Evolutionary conservation across 2,888 invertebrate species (phyloP), one percentile per base, ranked within the genome.

Genomic region (Synanthedon myopaeformis): DNA sequence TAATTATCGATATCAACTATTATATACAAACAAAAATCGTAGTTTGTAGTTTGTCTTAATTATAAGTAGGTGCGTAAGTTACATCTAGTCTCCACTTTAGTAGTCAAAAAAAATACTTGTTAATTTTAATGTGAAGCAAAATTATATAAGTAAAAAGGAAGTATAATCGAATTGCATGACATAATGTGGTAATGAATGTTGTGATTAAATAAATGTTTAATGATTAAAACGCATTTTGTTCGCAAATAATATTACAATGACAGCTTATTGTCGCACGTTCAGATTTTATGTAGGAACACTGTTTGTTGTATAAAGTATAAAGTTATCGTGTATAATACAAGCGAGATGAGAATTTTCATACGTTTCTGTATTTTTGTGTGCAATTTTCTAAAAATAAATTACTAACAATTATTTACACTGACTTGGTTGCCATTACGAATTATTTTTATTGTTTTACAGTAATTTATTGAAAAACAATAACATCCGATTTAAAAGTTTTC

Each of bases 21-120:
- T 3, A 45, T 13, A 45, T 45, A 13, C 45, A 45, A 45, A 45
- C 45, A 19, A 13, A 17, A 51, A 51, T 49, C 2, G n/a, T 55
- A 57, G 54, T 55, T 57, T 55, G 35, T 35, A 35, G 35, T 35
- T 35, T 35, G 10, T 10, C 10, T 35, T 35, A 35, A 35, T 35
- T 10, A 35, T 35, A 53, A 53, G 28, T 49, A 28, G 41, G 3
- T 12, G 14, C 13, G 28, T 78, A 80, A 76, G 74, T 76, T 82
- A 71, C 79, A 76, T 85, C 85, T 85, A 85, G 85, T 85, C 85
- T 79, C 76, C 76, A 78, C 65, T 69, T 71, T 79, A 70, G 66
- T 82, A 82, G 79, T 82, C 75, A 77, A 83, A 80, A 53, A 53
- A 53, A 53, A 35, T 8, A 69, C 58, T 75, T 73, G 69, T 73